Percentiles rank a stretch among this genome's conserved stretches.
phyloP scores from a whole-genome alignment of 2,797 vertebrate genomes.

The Syngnathus rostellatus region DNA sequence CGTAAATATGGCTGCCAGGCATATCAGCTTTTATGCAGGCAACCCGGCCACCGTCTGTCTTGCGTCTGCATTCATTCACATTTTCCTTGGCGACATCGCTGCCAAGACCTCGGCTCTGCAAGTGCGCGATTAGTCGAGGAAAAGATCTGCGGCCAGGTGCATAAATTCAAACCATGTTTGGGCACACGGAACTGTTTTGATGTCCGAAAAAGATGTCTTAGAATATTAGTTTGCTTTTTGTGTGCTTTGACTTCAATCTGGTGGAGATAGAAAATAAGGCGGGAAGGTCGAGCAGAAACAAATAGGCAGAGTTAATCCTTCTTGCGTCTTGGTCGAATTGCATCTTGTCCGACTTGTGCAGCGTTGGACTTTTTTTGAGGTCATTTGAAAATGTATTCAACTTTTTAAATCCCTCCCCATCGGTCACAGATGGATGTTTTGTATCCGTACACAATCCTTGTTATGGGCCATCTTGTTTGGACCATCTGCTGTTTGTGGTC shows the following conservation, averaged over 20 bases:
- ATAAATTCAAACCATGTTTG: neutral
- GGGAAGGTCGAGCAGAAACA: neutral
- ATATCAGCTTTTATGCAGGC: slow-evolving; percentile 16
- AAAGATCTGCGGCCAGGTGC: slow-evolving; percentile 7
- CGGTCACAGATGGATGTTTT: neutral
- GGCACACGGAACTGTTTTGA: neutral
- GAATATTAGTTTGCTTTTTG: neutral
- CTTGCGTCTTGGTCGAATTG: neutral
- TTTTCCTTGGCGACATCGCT: slow-evolving; percentile 5
- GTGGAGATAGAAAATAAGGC: neutral
- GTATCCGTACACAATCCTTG: neutral
- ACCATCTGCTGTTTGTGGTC: slow-evolving; percentile 14
- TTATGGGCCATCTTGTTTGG: neutral
- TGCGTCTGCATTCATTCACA: slow-evolving; percentile 13
- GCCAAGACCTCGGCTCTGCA: slow-evolving; percentile 18
- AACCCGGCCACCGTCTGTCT: slow-evolving; percentile 6
- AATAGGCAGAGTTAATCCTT: too few species aligned
- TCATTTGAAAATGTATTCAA: neutral
- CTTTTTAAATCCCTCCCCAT: neutral
- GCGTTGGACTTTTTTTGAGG: neutral
- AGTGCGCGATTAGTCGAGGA: slow-evolving; percentile 16
- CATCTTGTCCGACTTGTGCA: neutral
- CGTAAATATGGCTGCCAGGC: slow-evolving; percentile 13
- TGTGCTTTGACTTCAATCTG: neutral
- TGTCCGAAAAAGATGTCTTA: neutral